phyloP scores from a whole-genome alignment of 2,113 vertebrate species.

The Paracanthobrama guichenoti region DNA sequence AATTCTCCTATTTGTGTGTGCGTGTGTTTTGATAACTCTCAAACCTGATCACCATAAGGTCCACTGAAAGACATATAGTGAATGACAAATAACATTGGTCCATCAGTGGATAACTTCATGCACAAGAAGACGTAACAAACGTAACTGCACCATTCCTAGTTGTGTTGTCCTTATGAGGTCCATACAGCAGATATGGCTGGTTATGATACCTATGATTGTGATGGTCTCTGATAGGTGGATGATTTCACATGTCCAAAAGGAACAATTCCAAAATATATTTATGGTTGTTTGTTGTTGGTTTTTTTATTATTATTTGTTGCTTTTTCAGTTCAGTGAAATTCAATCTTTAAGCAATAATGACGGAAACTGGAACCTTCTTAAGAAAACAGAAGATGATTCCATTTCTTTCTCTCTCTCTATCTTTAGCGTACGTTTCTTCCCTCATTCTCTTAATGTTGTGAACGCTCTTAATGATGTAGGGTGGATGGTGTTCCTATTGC shows the following conservation, averaged over 20 bases:
- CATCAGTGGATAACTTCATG: neutral
- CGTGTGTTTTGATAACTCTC: slow-evolving; percentile 35
- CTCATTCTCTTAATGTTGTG: slow-evolving; percentile 17
- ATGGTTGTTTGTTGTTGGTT: neutral
- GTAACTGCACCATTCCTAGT: slow-evolving; percentile 2
- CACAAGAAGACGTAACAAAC: neutral
- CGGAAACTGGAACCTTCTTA: slow-evolving; percentile 17
- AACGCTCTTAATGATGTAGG: slow-evolving; percentile 9
- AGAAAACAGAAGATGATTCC: slow-evolving; percentile 11
- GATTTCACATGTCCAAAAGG: neutral
- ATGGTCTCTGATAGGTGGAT: neutral
- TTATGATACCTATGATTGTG: slow-evolving; percentile 4
- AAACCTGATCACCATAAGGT: neutral
- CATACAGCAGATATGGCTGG: slow-evolving; percentile 19
- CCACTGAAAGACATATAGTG: neutral
- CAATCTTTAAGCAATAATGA: slow-evolving; percentile 41
- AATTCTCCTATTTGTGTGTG: neutral
- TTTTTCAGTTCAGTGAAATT: slow-evolving; percentile 29
- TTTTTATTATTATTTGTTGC: neutral
- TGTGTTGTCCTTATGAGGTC: slow-evolving; percentile 17
- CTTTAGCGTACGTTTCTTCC: neutral
- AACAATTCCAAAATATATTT: slow-evolving; percentile 17
- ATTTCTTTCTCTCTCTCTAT: slow-evolving; percentile 15
- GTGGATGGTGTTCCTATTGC: slow-evolving; percentile 15
- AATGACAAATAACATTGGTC: slow-evolving; percentile 7